These are phyloP conservation scores for Callionymus lyra DNA, from an alignment of 2,113 vertebrate species.

Conservation along the genomic window DNA sequence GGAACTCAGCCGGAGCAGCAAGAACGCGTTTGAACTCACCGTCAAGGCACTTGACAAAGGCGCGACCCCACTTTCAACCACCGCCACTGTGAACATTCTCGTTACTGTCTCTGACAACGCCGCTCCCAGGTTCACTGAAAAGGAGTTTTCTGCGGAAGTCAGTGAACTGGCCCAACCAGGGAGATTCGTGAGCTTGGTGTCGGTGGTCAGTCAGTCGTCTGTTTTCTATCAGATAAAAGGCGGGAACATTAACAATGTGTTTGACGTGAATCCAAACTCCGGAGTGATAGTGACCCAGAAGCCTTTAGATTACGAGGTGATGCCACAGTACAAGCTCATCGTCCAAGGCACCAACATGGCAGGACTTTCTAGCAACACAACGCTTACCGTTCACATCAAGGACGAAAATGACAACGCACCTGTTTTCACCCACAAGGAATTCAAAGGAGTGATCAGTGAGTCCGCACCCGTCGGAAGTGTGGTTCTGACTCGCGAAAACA, in stretches of 20 bases:
- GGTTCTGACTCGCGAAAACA: slow-evolving; percentile 78
- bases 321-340: slow-evolving; percentile 70
- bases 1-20: slow-evolving; percentile 81
- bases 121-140: slow-evolving; percentile 79
- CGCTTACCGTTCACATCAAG: slow-evolving; percentile 77
- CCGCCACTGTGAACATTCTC: slow-evolving; percentile 71
- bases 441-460: slow-evolving; percentile 84
- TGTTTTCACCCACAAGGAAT: slow-evolving; percentile 75
- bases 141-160: slow-evolving; percentile 82
- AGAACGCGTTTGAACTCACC: slow-evolving; percentile 77
- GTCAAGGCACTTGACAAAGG: slow-evolving; percentile 87
- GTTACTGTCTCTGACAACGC: slow-evolving; percentile 92
- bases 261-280: slow-evolving; percentile 88
- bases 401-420: slow-evolving; percentile 94
- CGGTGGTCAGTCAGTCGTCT: slow-evolving; percentile 84
- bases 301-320: slow-evolving; percentile 81
- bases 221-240: slow-evolving; percentile 89
- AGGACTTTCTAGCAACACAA: slow-evolving; percentile 77
- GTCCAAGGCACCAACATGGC: slow-evolving; percentile 96
- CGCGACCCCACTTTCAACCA: slow-evolving; percentile 72
- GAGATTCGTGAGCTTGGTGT: slow-evolving; percentile 79
- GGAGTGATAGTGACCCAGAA: slow-evolving; percentile 84
- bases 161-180: slow-evolving; percentile 75
- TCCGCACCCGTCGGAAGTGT: slow-evolving; percentile 80
- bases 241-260: slow-evolving; percentile 76